Conservation (phyloP, 2,797 vertebrate genomes). For the Tachyglossus aculeatus region DNA sequence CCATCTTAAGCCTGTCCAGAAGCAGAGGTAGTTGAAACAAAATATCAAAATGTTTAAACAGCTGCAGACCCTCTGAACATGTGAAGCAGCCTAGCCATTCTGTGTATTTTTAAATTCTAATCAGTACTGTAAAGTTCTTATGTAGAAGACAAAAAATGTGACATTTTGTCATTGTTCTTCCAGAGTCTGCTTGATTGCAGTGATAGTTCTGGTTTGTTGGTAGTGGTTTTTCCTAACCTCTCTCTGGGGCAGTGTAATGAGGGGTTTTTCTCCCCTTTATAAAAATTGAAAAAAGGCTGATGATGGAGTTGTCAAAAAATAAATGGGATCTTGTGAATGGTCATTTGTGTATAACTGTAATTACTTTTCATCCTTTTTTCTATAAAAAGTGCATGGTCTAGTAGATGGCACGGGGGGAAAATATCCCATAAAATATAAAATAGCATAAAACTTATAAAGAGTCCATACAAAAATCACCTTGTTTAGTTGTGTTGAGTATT, state of each 20-base stretch:
- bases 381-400: neutral
- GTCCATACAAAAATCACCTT: neutral
- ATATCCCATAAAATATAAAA: neutral
- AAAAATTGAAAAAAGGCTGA: neutral
- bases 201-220: neutral
- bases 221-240: neutral
- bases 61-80: slow-evolving; percentile 13
- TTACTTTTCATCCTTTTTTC: neutral
- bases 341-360: neutral
- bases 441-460: neutral
- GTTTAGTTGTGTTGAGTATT: neutral
- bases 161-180: neutral
- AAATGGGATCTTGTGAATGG: neutral
- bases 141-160: neutral
- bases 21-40: slow-evolving; percentile 28
- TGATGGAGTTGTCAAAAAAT: neutral
- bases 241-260: neutral
- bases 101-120: neutral
- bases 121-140: slow-evolving; percentile 2
- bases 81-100: neutral
- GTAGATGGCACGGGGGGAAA: neutral
- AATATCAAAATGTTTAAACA: slow-evolving; percentile 10
- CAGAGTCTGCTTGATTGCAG: neutral
- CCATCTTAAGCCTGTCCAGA: slow-evolving; percentile 42
- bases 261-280: neutral